These are phyloP conservation scores for Lucifuga dentata DNA, from an alignment of 2,113 vertebrate species.

Conservation along the genomic window DNA sequence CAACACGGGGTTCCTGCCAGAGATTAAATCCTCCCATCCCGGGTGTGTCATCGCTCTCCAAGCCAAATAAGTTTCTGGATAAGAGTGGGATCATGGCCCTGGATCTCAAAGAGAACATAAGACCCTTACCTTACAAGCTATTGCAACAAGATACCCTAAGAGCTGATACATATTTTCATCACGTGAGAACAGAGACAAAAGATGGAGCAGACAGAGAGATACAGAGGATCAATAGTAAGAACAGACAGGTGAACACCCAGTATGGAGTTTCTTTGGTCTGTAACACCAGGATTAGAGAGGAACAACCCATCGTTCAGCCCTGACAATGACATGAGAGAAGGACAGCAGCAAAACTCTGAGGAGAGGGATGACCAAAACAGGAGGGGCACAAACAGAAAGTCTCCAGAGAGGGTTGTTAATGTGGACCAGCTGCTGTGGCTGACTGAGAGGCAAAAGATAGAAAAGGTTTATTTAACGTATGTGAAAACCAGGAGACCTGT, in stretches of 20 bases:
- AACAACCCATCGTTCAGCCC: neutral
- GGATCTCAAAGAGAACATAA: neutral
- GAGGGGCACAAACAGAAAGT: neutral
- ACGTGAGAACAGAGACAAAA: conserved; percentile 23
- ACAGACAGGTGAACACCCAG: conserved; percentile 23
- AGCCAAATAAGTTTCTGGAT: conserved; percentile 33
- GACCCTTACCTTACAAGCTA: neutral
- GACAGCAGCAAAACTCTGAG: neutral
- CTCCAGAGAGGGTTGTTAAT: conserved; percentile 16
- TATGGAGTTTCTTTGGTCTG: conserved; percentile 13
- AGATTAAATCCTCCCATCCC: conserved; percentile 52
- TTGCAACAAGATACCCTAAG: conserved; percentile 30
- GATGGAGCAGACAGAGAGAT: conserved; percentile 8
- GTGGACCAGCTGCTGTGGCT: conserved; percentile 28
- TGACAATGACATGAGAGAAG: conserved; percentile 14
- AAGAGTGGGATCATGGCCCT: conserved; percentile 30
- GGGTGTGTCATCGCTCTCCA: neutral
- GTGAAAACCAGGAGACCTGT: conserved; percentile 36
- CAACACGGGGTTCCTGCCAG: conserved; percentile 35
- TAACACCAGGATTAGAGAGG: conserved; percentile 20
- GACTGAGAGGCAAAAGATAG: neutral
- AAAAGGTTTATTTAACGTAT: conserved; percentile 24
- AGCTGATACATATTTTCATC: conserved; percentile 16
- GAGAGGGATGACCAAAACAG: neutral
- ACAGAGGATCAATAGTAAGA: conserved; percentile 10